Conservation (phyloP, 2,888 invertebrate species). For the Eudemis profundana region DNA sequence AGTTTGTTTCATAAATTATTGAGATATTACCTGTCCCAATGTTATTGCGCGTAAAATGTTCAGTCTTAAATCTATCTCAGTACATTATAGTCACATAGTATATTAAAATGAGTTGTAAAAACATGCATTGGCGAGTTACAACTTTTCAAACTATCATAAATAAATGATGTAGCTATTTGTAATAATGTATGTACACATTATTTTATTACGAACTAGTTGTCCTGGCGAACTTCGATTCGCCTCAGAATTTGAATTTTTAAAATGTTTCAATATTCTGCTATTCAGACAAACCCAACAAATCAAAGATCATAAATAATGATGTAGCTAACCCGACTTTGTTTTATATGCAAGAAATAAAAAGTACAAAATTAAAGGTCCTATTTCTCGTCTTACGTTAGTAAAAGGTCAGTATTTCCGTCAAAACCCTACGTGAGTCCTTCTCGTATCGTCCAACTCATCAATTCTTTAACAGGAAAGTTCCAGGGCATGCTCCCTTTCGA, state of each 20-base stretch:
- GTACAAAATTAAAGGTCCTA: conserved; percentile 4
- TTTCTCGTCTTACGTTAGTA: not conserved
- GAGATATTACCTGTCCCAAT: not conserved
- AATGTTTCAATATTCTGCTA: no score
- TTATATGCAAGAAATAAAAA: not conserved
- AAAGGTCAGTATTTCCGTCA: conserved; percentile 6
- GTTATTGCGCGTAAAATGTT: conserved; percentile 8
- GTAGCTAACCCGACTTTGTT: no score
- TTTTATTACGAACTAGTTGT: not conserved
- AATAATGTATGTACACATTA: conserved; percentile 1
- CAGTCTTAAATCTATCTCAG: conserved; percentile 2
- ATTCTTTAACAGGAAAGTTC: conserved; percentile 67
- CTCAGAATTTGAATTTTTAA: no score
- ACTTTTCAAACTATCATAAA: not conserved
- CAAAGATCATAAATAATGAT: no score
- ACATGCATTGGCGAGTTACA: not conserved
- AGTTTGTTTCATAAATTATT: conserved; percentile 9
- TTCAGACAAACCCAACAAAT: no score
- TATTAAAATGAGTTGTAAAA: not conserved
- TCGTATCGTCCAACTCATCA: conserved; percentile 56
- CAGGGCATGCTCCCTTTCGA: conserved; percentile 72
- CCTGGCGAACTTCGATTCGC: no score
- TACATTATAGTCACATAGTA: not conserved
- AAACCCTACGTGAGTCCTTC: conserved; percentile 8
- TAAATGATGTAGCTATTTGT: not conserved